Percentiles rank a stretch among this genome's conserved stretches.
Conservation (phyloP, 2,797 vertebrate genomes). For the Melanotaenia pygmaea region DNA sequence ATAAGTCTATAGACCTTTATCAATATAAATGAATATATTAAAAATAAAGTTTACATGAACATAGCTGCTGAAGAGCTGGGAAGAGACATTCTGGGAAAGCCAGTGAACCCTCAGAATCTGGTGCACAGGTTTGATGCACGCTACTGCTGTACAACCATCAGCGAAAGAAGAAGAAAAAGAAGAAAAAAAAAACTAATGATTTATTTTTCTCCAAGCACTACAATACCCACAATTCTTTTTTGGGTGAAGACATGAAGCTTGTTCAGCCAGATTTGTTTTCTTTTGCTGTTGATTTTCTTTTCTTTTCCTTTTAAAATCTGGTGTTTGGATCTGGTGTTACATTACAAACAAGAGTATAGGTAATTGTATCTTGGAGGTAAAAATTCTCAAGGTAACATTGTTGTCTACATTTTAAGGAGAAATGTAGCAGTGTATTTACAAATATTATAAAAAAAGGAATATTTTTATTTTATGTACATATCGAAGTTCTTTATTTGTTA, state of each 20-base stretch:
- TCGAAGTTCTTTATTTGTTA: constrained; percentile 98
- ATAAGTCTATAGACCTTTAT: constrained; percentile 78
- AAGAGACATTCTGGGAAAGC: constrained; percentile 82
- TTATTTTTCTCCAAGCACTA: constrained; percentile 83
- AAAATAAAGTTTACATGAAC: constrained; percentile 98
- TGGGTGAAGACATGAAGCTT: constrained; percentile 89
- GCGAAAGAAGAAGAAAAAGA: constrained; percentile 60
- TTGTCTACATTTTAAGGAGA: constrained; percentile 88
- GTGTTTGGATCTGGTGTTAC: constrained; percentile 91
- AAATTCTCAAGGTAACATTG: constrained; percentile 87
- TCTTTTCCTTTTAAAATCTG: constrained; percentile 80
- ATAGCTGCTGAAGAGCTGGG: constrained; percentile 93
- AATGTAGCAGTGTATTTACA: constrained; percentile 96
- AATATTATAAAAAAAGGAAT: constrained; percentile 91
- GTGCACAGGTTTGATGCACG: constrained; percentile 74
- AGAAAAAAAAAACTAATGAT: constrained; percentile 61
- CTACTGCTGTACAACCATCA: constrained; percentile 76
- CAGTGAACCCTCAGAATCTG: constrained; percentile 79
- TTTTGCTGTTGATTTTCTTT: constrained; percentile 81
- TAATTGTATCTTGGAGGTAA: constrained; percentile 84
- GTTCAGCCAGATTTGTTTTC: constrained; percentile 84
- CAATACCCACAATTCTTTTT: constrained; percentile 88
- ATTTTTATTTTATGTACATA: constrained; percentile 99
- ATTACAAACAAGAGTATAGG: constrained; percentile 84
- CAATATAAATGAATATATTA: constrained; percentile 78